phyloP scores from a whole-genome alignment of 2,113 vertebrate genomes.

The Argyrosomus japonicus region DNA sequence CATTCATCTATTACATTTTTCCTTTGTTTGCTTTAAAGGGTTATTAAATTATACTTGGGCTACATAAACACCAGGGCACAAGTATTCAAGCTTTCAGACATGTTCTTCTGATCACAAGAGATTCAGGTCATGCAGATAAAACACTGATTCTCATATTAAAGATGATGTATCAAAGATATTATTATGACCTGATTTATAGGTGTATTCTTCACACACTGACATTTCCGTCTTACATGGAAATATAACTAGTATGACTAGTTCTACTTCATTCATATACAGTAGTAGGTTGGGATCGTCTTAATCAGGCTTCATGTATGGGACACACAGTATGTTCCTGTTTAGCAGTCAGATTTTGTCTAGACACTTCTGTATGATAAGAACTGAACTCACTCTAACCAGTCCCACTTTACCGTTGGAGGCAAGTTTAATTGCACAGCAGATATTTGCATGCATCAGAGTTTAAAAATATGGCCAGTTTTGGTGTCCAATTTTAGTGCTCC shows the following conservation, averaged over 20 bases:
- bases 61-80: not conserved
- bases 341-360: not conserved
- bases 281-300: not conserved
- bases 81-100: not conserved
- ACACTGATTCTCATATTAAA: not conserved
- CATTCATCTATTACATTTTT: not conserved
- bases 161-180: not conserved
- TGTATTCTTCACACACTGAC: not conserved
- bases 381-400: not conserved
- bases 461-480: not conserved
- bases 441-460: not conserved
- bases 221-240: not conserved
- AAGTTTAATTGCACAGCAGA: not conserved
- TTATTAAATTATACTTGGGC: not conserved
- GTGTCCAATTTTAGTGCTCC: slow-evolving; percentile 6
- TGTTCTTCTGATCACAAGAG: not conserved
- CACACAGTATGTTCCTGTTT: not conserved
- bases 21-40: not conserved
- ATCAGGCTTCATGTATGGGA: not conserved
- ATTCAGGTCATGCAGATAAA: not conserved
- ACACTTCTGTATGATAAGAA: not conserved
- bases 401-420: not conserved
- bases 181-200: not conserved
- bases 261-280: not conserved
- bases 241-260: not conserved